Evolutionary conservation across 2,888 invertebrate species (phyloP).

Genomic region (Ennomos erosarius): DNA sequence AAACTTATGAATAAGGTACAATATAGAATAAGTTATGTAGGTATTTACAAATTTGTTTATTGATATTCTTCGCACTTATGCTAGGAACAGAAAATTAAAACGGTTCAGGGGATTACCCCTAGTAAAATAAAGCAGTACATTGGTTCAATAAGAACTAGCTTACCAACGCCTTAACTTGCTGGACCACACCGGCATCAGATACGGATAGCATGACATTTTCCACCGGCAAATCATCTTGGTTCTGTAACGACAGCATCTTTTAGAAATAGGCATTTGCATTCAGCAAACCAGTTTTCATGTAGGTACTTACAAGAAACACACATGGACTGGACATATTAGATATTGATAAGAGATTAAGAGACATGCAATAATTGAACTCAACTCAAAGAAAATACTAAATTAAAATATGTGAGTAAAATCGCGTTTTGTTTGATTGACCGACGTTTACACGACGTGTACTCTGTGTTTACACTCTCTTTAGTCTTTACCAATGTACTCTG

Average conservation of each 20-base stretch:
- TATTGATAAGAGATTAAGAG: background rate
- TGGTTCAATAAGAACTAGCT: slow-evolving; percentile 43
- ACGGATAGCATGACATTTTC: slow-evolving; percentile 76
- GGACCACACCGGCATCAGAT: slow-evolving; percentile 80
- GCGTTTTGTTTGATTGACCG: too few species aligned
- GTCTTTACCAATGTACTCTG: too few species aligned
- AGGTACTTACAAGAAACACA: slow-evolving; percentile 23
- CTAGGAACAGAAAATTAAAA: background rate
- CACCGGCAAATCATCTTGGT: slow-evolving; percentile 85
- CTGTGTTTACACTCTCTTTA: too few species aligned
- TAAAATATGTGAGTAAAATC: too few species aligned
- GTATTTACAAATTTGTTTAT: too few species aligned
- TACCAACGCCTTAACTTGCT: slow-evolving; percentile 87
- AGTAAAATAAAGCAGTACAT: slow-evolving; percentile 8
- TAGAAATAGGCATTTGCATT: slow-evolving; percentile 2
- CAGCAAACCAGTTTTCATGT: background rate
- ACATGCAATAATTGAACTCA: background rate
- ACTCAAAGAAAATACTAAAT: background rate
- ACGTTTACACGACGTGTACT: too few species aligned
- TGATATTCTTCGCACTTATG: background rate
- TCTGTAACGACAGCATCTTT: slow-evolving; percentile 67
- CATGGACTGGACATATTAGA: slow-evolving; percentile 16
- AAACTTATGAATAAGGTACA: too few species aligned
- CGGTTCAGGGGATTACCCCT: slow-evolving; percentile 29
- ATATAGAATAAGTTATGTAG: too few species aligned